Evolutionary conservation across 2,888 invertebrate genomes (phyloP).

Genomic region (Chloroclysta siterata): DNA sequence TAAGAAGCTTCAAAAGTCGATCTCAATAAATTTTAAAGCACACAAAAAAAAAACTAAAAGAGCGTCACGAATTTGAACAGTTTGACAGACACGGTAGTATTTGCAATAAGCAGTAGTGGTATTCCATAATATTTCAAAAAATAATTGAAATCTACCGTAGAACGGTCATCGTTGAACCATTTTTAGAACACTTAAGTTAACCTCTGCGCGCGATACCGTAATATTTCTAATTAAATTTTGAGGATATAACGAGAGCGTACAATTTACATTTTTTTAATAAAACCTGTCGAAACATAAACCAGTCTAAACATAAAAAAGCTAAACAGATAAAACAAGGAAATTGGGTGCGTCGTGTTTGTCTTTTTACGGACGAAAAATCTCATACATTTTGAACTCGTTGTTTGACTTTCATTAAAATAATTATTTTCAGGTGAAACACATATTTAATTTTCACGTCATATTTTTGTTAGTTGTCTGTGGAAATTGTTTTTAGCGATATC

Average conservation of each 20-base stretch:
- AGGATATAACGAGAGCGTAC: constrained; percentile 18
- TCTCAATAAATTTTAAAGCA: no score
- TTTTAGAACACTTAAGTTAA: constrained; percentile 2
- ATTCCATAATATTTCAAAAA: no score
- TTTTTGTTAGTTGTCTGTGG: no score
- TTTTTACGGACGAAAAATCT: constrained; percentile 5
- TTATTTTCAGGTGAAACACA: constrained; percentile 3
- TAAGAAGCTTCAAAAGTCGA: no score
- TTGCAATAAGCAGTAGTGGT: no score
- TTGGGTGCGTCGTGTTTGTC: constrained; percentile 16
- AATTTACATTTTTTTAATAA: constrained; percentile 34
- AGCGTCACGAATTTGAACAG: no score
- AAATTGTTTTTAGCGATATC: no score
- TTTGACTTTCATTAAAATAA: constrained; percentile 1
- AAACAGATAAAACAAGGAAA: constrained; percentile 20
- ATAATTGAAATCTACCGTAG: no score
- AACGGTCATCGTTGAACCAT: no score
- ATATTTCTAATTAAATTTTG: constrained; percentile 25
- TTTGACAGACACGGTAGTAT: no score
- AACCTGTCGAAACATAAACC: constrained; percentile 14
- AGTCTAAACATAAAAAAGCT: constrained; percentile 15
- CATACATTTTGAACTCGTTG: background rate
- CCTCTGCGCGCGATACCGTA: constrained; percentile 17
- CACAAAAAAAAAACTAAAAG: no score
- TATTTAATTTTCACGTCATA: no score